phyloP scores from a whole-genome alignment of 2,797 vertebrate species.

The Cyprinodon diabolis region DNA sequence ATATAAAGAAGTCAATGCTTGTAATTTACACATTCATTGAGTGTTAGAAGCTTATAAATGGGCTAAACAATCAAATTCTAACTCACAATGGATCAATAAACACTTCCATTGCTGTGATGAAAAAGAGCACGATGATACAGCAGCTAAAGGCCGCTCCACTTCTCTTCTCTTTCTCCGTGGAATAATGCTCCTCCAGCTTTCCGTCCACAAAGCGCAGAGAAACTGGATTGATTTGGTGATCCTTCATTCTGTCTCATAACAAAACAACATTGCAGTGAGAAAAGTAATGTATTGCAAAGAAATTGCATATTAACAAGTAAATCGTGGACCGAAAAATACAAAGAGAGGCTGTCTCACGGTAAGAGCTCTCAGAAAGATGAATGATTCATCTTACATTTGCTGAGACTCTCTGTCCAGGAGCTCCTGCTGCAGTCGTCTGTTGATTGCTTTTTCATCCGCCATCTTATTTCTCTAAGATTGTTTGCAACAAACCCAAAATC shows the following conservation, averaged over 20 bases:
- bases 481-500: slow-evolving; percentile 38
- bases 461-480: slow-evolving; percentile 75
- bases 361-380: neutral
- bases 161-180: slow-evolving; percentile 92
- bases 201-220: slow-evolving; percentile 88
- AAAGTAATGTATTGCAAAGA: neutral
- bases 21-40: neutral
- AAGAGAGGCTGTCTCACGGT: neutral
- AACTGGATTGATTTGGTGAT: slow-evolving; percentile 83
- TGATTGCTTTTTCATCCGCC: slow-evolving; percentile 87
- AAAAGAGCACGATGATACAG: slow-evolving; percentile 89
- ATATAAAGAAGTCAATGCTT: neutral
- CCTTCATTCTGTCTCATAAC: slow-evolving; percentile 81
- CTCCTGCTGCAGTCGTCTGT: slow-evolving; percentile 88
- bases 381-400: slow-evolving; percentile 84
- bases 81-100: slow-evolving; percentile 90
- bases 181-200: slow-evolving; percentile 88
- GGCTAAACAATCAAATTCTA: neutral
- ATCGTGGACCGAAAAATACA: too few relatives aligned
- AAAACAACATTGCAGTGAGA: neutral
- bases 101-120: slow-evolving; percentile 87
- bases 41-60: neutral
- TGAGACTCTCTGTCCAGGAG: slow-evolving; percentile 88
- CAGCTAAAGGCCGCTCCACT: slow-evolving; percentile 92
- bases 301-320: neutral